A percentile compares a stretch with the other conserved stretches of the same genome.
These are phyloP conservation scores for Arizona elegans DNA, from an alignment of 2,113 vertebrate species.

Conservation along the genomic window DNA sequence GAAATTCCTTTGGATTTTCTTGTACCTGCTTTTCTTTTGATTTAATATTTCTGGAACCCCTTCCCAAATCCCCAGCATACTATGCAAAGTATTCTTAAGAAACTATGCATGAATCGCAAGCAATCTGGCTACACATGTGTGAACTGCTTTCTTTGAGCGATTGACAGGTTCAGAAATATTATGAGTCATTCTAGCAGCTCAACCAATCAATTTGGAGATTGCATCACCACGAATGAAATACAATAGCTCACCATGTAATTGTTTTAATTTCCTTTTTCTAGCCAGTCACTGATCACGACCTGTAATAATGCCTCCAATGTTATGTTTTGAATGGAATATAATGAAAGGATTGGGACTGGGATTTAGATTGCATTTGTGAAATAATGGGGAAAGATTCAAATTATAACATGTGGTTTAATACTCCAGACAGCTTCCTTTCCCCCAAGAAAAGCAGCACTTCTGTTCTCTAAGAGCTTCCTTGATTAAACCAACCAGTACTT, in stretches of 20 bases:
- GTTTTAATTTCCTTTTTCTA: background rate
- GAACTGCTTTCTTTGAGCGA: background rate
- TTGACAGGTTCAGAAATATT: background rate
- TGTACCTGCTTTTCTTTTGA: background rate
- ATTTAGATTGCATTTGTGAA: background rate
- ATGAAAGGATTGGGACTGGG: background rate
- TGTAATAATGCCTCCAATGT: fast-evolving
- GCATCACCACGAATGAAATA: background rate
- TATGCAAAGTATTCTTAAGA: background rate
- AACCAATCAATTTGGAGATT: background rate
- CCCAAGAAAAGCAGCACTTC: background rate
- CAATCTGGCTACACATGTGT: background rate
- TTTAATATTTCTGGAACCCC: background rate
- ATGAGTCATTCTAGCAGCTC: background rate
- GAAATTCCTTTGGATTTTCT: background rate
- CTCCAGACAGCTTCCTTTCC: background rate
- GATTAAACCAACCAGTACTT: background rate
- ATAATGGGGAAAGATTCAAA: fast-evolving
- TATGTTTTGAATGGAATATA: fast-evolving
- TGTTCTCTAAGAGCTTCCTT: background rate
- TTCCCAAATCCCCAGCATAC: background rate
- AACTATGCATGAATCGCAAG: background rate
- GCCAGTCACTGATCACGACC: background rate
- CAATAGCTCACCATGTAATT: background rate
- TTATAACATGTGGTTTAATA: background rate